Evolutionary conservation across 2,888 invertebrate genomes (phyloP).

Genomic region (Caenorhabditis sp.): DNA sequence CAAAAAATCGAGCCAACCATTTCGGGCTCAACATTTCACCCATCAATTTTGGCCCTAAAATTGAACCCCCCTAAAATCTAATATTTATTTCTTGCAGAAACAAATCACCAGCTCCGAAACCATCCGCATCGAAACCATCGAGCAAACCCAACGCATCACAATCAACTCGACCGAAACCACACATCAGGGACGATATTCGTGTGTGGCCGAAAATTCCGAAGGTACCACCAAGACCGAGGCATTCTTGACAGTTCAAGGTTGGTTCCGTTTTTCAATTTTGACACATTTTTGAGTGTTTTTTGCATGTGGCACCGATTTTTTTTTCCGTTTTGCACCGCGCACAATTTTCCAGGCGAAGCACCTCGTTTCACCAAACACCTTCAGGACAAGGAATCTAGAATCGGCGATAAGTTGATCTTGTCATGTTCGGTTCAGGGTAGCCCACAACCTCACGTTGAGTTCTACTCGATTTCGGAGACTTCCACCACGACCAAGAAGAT

Average conservation of each 20-base stretch:
- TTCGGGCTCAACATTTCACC: too few relatives aligned
- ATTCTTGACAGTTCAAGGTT: slow-evolving; percentile 61
- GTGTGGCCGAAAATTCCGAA: slow-evolving; percentile 67
- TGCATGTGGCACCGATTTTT: background rate
- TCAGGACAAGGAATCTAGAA: slow-evolving; percentile 53
- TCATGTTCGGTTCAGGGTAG: slow-evolving; percentile 68
- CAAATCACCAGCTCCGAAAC: slow-evolving; percentile 17
- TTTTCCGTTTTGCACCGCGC: slow-evolving; percentile 16
- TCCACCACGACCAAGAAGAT: slow-evolving; percentile 54
- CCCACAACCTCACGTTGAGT: slow-evolving; percentile 68
- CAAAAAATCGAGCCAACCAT: too few relatives aligned
- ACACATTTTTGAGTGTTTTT: slow-evolving; percentile 7
- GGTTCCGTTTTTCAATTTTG: slow-evolving; percentile 14
- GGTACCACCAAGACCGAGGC: slow-evolving; percentile 64
- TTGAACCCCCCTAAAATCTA: background rate
- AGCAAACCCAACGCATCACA: slow-evolving; percentile 60
- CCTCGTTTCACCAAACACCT: slow-evolving; percentile 67
- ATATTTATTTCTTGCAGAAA: slow-evolving; percentile 6
- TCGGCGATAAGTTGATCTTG: slow-evolving; percentile 67
- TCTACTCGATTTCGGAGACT: slow-evolving; percentile 57
- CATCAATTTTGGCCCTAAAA: too few relatives aligned
- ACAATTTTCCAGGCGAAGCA: slow-evolving; percentile 58
- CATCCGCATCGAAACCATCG: slow-evolving; percentile 42
- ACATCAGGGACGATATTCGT: slow-evolving; percentile 59
- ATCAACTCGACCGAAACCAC: slow-evolving; percentile 57